Percentiles rank a stretch among this genome's conserved stretches.
Evolutionary conservation across 2,888 invertebrate genomes (phyloP).

Genomic region (Yponomeuta plumbellus): DNA sequence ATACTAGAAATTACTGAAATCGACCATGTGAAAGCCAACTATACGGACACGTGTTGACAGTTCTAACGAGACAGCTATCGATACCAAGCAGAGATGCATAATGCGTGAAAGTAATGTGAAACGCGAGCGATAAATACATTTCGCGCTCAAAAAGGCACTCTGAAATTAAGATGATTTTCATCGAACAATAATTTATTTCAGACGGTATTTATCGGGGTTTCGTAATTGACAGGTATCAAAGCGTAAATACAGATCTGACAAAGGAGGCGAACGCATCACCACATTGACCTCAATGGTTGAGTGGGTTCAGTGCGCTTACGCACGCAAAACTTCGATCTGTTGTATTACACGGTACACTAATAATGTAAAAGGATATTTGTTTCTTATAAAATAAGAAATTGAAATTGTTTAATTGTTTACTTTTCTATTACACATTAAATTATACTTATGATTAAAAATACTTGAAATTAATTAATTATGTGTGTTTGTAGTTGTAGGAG

Average conservation of each 20-base stretch:
- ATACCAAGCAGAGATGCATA: not conserved
- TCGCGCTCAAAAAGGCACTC: not conserved
- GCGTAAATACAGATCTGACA: slow-evolving; percentile 1
- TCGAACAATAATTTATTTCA: not conserved
- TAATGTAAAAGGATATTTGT: not conserved
- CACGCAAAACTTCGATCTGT: not conserved
- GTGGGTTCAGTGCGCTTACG: not conserved
- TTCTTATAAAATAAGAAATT: too few species aligned
- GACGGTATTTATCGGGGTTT: not conserved
- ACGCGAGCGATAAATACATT: not conserved
- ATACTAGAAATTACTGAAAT: too few species aligned
- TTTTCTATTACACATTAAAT: too few species aligned
- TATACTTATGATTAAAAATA: too few species aligned
- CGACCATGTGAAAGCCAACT: too few species aligned
- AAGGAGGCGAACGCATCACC: not conserved
- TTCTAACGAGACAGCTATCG: too few species aligned
- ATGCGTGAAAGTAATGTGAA: not conserved
- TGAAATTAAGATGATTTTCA: not conserved
- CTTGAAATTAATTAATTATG: too few species aligned
- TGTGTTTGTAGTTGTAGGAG: too few species aligned
- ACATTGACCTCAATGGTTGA: not conserved
- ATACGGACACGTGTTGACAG: too few species aligned
- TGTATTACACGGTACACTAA: too few species aligned
- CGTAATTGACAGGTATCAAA: not conserved
- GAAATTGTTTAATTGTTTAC: too few species aligned